Evolutionary conservation across 2,888 invertebrate genomes (phyloP).

Genomic region (Thecocarcelia acutangulata): DNA sequence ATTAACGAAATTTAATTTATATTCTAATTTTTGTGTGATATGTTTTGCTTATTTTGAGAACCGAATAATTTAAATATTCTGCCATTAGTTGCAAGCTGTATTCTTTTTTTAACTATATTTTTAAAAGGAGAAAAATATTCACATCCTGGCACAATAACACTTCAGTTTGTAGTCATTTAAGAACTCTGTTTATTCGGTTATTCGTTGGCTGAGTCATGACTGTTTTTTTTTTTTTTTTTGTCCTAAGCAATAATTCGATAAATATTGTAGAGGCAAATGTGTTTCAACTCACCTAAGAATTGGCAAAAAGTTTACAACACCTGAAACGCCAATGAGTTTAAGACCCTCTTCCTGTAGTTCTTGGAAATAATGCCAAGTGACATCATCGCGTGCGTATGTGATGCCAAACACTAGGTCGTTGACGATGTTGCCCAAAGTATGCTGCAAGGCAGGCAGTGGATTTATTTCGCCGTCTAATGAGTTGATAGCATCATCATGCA

Average conservation of each 20-base stretch:
- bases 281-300: conserved; percentile 84
- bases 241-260: neutral
- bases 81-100: no score
- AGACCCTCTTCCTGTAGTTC: conserved; percentile 91
- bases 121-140: no score
- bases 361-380: conserved; percentile 89
- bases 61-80: no score
- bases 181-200: no score
- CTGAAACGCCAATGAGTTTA: conserved; percentile 91
- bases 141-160: no score
- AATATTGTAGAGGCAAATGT: neutral
- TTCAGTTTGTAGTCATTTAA: no score
- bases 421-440: conserved; percentile 89
- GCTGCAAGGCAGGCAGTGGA: conserved; percentile 80
- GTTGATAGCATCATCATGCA: conserved; percentile 71
- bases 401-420: conserved; percentile 90
- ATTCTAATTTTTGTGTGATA: no score
- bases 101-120: no score
- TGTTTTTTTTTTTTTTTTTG: neutral
- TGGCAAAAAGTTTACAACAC: conserved; percentile 92
- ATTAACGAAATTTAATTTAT: no score
- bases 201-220: neutral
- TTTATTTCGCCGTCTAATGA: conserved; percentile 77
- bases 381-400: conserved; percentile 86
- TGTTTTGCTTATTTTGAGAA: no score